phyloP scores from a whole-genome alignment of 2,113 vertebrate species.

The Gnathonemus echidnorhynchus region DNA sequence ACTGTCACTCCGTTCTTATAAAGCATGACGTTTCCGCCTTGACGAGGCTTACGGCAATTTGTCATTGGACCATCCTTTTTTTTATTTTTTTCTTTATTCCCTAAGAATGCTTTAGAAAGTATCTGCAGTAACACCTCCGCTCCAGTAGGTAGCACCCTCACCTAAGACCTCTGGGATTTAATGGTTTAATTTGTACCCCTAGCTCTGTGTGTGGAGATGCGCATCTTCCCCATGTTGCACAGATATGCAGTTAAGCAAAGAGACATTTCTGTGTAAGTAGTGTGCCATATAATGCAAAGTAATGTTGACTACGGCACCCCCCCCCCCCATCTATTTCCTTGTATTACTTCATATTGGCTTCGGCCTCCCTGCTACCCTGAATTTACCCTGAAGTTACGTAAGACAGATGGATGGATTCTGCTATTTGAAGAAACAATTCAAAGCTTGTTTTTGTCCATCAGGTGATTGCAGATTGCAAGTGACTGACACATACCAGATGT shows the following conservation, averaged over 20 bases:
- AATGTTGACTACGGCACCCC: background rate
- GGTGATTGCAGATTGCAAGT: background rate
- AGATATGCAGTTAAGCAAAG: background rate
- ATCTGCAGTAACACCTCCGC: background rate
- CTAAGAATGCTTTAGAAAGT: background rate
- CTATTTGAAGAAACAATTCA: background rate
- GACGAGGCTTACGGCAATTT: background rate
- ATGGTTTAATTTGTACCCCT: background rate
- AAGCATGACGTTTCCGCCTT: background rate
- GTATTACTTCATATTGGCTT: background rate
- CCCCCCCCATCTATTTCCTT: background rate
- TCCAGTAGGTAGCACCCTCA: background rate
- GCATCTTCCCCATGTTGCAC: background rate
- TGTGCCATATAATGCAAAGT: background rate
- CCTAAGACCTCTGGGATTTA: background rate
- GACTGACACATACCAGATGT: background rate
- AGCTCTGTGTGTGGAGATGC: background rate
- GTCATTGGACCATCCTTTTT: background rate
- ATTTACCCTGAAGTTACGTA: background rate
- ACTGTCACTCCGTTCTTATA: conserved; percentile 2
- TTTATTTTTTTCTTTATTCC: background rate
- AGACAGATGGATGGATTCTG: background rate
- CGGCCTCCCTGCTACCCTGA: background rate
- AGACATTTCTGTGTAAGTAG: background rate
- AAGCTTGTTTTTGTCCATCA: background rate